Percentiles rank a stretch among this genome's conserved stretches.
Conservation (phyloP, 64 coral and sea anemone species). For the Porites lutea region DNA sequence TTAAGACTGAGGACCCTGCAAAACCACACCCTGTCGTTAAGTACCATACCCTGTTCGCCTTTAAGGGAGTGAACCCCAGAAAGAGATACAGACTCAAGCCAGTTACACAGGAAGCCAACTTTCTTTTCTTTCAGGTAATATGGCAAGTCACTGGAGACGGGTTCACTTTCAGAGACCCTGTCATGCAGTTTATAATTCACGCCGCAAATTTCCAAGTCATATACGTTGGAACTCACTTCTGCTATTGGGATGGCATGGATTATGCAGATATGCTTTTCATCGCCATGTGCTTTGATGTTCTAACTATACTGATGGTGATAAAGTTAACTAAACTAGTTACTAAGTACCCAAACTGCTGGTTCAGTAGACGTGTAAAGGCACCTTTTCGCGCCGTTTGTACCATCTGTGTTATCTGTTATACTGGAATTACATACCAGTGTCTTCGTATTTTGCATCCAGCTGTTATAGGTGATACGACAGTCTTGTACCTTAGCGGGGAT, state of each 20-base stretch:
- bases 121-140: not conserved
- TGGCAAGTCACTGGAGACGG: not conserved
- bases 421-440: conserved; percentile 58
- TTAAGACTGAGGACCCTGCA: no score
- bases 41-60: no score
- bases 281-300: not conserved
- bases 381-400: conserved; percentile 90
- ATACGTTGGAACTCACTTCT: conserved; percentile 4
- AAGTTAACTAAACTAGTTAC: conserved; percentile 24
- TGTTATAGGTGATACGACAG: conserved; percentile 37
- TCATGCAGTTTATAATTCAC: conserved; percentile 60
- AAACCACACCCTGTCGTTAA: no score
- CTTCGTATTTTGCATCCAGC: conserved; percentile 53
- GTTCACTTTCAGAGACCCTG: not conserved
- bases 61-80: no score
- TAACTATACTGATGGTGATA: not conserved
- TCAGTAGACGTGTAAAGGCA: conserved; percentile 82
- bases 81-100: no score
- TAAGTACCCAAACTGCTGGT: conserved; percentile 64
- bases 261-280: conserved; percentile 68
- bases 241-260: conserved; percentile 52
- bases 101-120: no score
- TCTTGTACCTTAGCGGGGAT: conserved; percentile 46
- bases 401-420: conserved; percentile 68
- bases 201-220: conserved; percentile 43